Evolutionary conservation across 1,140 invertebrate species (phyloP).

Genomic region (Fopius arisanus): DNA sequence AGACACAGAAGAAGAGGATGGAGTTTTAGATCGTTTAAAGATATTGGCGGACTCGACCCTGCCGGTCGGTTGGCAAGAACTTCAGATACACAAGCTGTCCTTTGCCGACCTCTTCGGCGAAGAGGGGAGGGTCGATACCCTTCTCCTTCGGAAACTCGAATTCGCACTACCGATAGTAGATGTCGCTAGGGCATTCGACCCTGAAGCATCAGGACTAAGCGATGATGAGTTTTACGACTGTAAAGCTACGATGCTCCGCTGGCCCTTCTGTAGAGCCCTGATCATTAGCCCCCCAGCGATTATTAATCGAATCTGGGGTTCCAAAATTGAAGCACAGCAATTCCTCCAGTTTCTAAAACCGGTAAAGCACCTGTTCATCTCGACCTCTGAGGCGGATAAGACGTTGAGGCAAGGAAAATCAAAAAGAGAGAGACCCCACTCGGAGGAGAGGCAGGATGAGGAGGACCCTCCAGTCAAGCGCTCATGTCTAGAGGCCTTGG

Average conservation of each 20-base stretch:
- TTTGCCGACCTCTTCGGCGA: no score
- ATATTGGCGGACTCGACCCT: not conserved
- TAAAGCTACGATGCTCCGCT: not conserved
- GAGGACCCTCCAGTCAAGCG: not conserved
- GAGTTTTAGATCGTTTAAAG: not conserved
- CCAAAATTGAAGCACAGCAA: not conserved
- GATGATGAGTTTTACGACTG: no score
- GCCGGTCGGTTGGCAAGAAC: not conserved
- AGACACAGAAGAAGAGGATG: not conserved
- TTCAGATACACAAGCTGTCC: not conserved
- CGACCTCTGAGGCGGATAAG: not conserved
- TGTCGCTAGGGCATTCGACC: not conserved
- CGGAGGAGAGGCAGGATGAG: not conserved
- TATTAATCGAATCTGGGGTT: not conserved
- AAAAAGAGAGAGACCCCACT: not conserved
- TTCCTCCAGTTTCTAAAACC: not conserved
- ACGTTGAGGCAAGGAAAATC: not conserved
- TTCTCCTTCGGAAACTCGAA: not conserved
- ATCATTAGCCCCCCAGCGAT: not conserved
- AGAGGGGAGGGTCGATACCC: not conserved
- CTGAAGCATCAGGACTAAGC: not conserved
- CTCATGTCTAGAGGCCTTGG: not conserved
- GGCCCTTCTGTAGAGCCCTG: not conserved
- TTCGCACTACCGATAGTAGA: not conserved
- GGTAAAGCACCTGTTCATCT: not conserved